phyloP scores from a whole-genome alignment of 2,113 vertebrate genomes.

The Cyprinodon tularosa region DNA sequence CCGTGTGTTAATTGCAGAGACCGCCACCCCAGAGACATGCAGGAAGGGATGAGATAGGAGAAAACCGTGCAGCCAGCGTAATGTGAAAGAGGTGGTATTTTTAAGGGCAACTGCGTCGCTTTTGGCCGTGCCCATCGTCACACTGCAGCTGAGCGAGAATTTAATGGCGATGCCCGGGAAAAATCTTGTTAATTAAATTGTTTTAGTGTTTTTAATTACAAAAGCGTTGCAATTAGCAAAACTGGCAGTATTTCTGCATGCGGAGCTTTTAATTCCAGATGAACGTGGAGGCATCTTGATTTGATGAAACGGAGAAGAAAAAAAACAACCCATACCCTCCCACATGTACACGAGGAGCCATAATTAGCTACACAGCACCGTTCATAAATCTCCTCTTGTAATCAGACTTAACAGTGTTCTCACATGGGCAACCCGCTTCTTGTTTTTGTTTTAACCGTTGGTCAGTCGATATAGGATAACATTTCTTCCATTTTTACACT shows the following conservation, averaged over 20 bases:
- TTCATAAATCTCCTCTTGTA: conserved; percentile 60
- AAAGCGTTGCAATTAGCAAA: conserved; percentile 33
- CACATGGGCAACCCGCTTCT: conserved; percentile 13
- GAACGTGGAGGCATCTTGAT: conserved; percentile 40
- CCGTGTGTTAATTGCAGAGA: conserved; percentile 78
- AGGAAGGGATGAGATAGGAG: conserved; percentile 63
- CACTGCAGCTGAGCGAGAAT: conserved; percentile 55
- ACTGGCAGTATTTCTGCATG: conserved; percentile 26
- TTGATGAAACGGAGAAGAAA: conserved; percentile 41
- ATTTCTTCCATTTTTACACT: not conserved
- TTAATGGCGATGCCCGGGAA: conserved; percentile 45
- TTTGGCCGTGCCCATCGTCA: conserved; percentile 45
- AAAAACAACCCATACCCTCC: conserved; percentile 36
- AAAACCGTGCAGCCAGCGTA: conserved; percentile 51
- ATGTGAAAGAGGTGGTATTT: conserved; percentile 68
- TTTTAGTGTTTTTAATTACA: conserved; percentile 44
- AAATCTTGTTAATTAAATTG: conserved; percentile 51
- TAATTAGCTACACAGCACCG: conserved; percentile 63
- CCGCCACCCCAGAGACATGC: conserved; percentile 64
- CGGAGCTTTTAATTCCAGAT: conserved; percentile 28
- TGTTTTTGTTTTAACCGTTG: conserved; percentile 5
- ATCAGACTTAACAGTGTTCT: conserved; percentile 30
- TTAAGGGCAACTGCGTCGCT: conserved; percentile 68
- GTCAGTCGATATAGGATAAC: not conserved
- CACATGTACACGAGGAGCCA: conserved; percentile 38